Percentiles rank a stretch among this genome's conserved stretches.
phyloP scores from a whole-genome alignment of 2,888 invertebrate genomes.

The Tinea pellionella region DNA sequence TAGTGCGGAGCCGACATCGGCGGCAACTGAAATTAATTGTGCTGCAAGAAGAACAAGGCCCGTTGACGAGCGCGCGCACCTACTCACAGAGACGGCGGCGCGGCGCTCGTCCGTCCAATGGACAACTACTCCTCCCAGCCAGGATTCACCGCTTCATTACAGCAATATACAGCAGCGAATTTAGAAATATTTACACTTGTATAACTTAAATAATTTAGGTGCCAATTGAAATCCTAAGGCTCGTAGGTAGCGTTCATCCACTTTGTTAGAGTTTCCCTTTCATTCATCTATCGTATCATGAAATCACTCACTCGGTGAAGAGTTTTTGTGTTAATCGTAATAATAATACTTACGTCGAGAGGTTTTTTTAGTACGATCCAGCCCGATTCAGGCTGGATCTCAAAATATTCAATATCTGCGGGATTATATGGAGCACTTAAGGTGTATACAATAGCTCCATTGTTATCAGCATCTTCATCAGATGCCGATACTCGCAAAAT shows the following conservation, averaged over 20 bases:
- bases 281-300: constrained; percentile 55
- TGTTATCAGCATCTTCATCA: constrained; percentile 96
- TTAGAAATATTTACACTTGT: constrained; percentile 68
- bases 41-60: constrained; percentile 78
- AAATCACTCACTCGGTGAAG: constrained; percentile 31
- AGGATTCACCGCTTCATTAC: constrained; percentile 58
- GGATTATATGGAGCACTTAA: constrained; percentile 90
- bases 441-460: constrained; percentile 94
- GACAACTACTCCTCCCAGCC: constrained; percentile 68
- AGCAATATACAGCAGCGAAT: constrained; percentile 68
- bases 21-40: constrained; percentile 80
- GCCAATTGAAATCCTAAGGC: constrained; percentile 69
- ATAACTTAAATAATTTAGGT: constrained; percentile 45
- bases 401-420: constrained; percentile 93
- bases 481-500: constrained; percentile 95
- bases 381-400: constrained; percentile 96
- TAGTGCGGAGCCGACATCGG: constrained; percentile 64
- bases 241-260: constrained; percentile 70
- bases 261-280: constrained; percentile 63
- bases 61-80: constrained; percentile 21
- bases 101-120: constrained; percentile 34
- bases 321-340: constrained; percentile 20
- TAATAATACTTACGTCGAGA: constrained; percentile 88
- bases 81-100: neutral
- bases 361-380: constrained; percentile 97